Conservation (phyloP, 2,888 invertebrate genomes). For the Auanema freiburgensis region DNA sequence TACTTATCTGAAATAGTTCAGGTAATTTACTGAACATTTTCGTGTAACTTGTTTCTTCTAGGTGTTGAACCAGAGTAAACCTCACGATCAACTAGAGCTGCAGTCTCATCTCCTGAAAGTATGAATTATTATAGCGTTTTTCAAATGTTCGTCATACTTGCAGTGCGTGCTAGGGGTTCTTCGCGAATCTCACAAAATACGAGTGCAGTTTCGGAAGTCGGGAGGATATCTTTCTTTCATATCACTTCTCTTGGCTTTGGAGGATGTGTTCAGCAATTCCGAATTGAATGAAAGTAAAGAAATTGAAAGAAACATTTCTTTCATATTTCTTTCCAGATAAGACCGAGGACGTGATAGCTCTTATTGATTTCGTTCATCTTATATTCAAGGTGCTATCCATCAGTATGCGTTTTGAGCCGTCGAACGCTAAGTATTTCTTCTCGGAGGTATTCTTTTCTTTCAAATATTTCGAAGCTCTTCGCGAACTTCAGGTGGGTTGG, state of each 20-base stretch:
- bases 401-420: slow-evolving; percentile 98
- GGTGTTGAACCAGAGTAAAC: slow-evolving; percentile 83
- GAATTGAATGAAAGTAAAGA: slow-evolving; percentile 52
- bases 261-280: slow-evolving; percentile 69
- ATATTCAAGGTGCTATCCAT: slow-evolving; percentile 74
- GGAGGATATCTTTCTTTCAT: slow-evolving; percentile 97
- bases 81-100: slow-evolving; percentile 78
- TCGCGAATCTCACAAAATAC: slow-evolving; percentile 90
- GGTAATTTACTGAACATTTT: slow-evolving; percentile 21
- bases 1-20: slow-evolving; percentile 52
- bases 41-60: too few species aligned
- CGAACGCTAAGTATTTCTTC: slow-evolving; percentile 96
- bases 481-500: slow-evolving; percentile 77
- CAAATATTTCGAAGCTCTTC: too few species aligned
- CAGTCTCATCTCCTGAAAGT: slow-evolving; percentile 87
- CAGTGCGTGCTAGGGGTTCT: slow-evolving; percentile 67
- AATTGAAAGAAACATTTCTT: background rate
- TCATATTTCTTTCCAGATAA: slow-evolving; percentile 5
- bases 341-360: slow-evolving; percentile 29
- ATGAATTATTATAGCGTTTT: background rate
- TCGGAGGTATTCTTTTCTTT: slow-evolving; percentile 78
- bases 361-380: slow-evolving; percentile 55
- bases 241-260: slow-evolving; percentile 87
- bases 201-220: slow-evolving; percentile 94
- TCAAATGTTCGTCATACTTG: slow-evolving; percentile 1